These are phyloP conservation scores for Reinhardtius hippoglossoides DNA, from an alignment of 2,113 vertebrate genomes.

Conservation along the genomic window DNA sequence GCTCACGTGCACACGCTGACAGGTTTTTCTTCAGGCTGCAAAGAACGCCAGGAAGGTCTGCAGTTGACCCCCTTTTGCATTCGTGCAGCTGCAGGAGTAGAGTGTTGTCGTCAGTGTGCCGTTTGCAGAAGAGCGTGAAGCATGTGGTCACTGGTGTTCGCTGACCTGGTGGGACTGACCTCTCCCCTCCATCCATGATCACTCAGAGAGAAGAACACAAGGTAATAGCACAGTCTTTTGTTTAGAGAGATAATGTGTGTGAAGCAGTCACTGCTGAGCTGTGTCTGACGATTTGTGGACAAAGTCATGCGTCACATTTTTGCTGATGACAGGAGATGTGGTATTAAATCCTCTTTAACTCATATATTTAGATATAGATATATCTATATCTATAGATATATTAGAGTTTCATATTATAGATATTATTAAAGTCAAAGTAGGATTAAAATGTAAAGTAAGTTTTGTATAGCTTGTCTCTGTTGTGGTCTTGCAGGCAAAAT, in stretches of 20 bases:
- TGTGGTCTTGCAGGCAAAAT: neutral
- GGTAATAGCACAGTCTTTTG: slow-evolving; percentile 38
- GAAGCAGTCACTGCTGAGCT: neutral
- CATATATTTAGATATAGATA: too few relatives aligned
- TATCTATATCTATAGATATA: too few relatives aligned
- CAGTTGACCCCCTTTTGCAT: neutral
- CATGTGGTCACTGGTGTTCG: neutral
- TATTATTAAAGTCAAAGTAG: neutral
- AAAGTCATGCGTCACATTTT: slow-evolving; percentile 1
- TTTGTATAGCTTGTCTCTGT: neutral
- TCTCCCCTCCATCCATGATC: neutral
- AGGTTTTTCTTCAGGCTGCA: neutral
- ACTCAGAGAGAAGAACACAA: slow-evolving; percentile 14
- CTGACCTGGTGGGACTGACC: slow-evolving; percentile 12
- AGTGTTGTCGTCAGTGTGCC: neutral
- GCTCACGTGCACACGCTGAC: neutral
- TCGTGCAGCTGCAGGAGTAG: neutral
- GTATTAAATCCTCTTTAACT: neutral
- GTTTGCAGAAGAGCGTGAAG: slow-evolving; percentile 27
- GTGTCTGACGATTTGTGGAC: slow-evolving; percentile 3
- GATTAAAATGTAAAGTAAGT: neutral
- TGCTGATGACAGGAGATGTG: neutral
- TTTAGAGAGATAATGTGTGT: neutral
- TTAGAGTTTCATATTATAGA: too few relatives aligned
- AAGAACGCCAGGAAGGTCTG: neutral